Evolutionary conservation across 2,113 vertebrate genomes (phyloP), one percentile per base, ranked within the genome.

Genomic region (Epinephelus moara): DNA sequence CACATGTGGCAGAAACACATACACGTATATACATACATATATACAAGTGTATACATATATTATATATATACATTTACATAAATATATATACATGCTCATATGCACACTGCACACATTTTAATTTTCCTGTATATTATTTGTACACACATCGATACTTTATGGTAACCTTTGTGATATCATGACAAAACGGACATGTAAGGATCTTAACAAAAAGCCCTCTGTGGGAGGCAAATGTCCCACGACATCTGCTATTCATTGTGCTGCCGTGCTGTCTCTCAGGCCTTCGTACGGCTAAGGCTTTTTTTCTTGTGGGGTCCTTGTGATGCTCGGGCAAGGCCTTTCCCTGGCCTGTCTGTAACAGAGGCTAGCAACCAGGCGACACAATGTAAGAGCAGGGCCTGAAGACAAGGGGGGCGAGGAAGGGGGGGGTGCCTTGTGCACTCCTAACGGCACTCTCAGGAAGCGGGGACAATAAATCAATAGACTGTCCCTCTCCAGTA

Each of bases 391-490:
- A 89, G 81, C 85, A 80, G 79, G 89, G 87, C 69, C 62, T 72
- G 68, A 84, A 80, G 77, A 90, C 63, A 45, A 27, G 47, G n/a
- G 49, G 52, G 72, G 78, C 23, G 37, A 25, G 53, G 50, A 37
- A 60, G 17, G 60, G 72, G 81, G 75, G 68, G 87, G 75, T 37
- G 85, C 45, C 87, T 85, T 70, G 84, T 76, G 79, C 82, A 27
- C 85, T 86, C 80, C 90, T 77, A 91, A 92, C 70, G 68, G 75
- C 82, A 82, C 89, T 92, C 84, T 91, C 87, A 89, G 93, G 92
- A 94, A 92, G 88, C 84, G 25, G 78, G 80, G 81, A 91, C 92
- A 94, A 94, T 94, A 92, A 94, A 93, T 94, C 91, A 93, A 94
- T 94, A 83, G 88, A 93, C 91, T 93, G 90, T 93, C 88, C 91